Evolutionary conservation across 2,797 vertebrate species (phyloP), one percentile per base, ranked within the genome.

Genomic region (Australoheros facetus): DNA sequence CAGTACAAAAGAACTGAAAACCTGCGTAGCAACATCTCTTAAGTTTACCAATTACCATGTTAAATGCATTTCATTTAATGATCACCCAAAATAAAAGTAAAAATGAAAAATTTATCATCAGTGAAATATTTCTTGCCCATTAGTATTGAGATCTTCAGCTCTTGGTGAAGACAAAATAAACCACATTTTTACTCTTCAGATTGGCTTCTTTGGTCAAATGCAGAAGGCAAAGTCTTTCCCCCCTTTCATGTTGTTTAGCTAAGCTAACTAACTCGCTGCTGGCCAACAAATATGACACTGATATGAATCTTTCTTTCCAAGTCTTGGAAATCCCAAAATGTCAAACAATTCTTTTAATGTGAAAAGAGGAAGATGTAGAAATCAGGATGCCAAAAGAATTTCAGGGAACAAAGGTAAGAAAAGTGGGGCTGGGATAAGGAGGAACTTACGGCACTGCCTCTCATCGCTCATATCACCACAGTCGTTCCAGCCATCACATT

Each of bases 381-480:
- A 10, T 34, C 7, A 42, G 56, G 34, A 37, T 62, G 12, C 39
- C 45, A 56, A 75, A 32, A 32, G 28, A 48, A 48, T 9, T 42
- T 58, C 7, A 30, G 14, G 6, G 66, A 57, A 7, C 28, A 59
- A 69, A 73, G 7, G 56, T 12, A 17, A n/a, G 3, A 55, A 19
- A 73, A 13, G 74, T 28, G 1, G 11, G 30, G 7, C 5, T 57
- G 8, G 66, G 56, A 75, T 32, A 11, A 48, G 37, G 53, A 56
- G 17, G 7, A 56, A 94, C 95, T 94, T 90, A 96, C 96, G 1
- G 84, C 96, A 96, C 1, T 93, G 56, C 17, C 16, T 85, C 81
- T 96, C 96, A 30, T 96, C 96, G 21, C 95, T 96, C 94, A 95
- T 93, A 71, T 96, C 96, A 0, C 94, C 95, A 16, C 96, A 96